Percentiles rank a stretch among this genome's conserved stretches.
Evolutionary conservation across 2,113 vertebrate genomes (phyloP).

Genomic region (Tychaedon coryphoeus): DNA sequence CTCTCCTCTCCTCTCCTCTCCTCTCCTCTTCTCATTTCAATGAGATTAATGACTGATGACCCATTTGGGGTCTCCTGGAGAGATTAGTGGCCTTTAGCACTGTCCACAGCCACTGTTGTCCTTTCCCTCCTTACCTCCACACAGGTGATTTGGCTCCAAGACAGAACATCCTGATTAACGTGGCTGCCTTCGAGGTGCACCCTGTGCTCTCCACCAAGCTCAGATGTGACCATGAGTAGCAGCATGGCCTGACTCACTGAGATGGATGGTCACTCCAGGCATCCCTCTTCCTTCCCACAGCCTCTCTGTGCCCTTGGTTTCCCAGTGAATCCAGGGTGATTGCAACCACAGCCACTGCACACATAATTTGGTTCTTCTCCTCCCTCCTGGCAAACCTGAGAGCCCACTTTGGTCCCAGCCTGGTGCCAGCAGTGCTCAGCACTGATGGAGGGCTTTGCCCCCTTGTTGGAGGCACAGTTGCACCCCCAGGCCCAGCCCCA

Average conservation of each 20-base stretch:
- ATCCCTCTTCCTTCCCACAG: background rate
- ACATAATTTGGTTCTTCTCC: rapidly evolving
- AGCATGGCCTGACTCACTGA: background rate
- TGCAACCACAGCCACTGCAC: background rate
- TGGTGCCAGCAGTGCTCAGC: background rate
- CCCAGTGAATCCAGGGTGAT: rapidly evolving
- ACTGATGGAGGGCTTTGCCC: background rate
- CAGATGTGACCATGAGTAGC: background rate
- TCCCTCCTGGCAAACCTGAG: background rate
- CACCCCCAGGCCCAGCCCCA: background rate
- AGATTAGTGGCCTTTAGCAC: background rate
- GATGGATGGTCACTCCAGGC: background rate
- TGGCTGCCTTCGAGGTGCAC: background rate
- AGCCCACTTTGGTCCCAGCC: background rate
- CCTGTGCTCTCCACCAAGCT: background rate
- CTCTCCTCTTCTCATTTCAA: background rate
- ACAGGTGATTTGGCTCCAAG: background rate
- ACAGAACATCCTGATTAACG: background rate
- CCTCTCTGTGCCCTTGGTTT: background rate
- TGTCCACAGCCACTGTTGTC: background rate
- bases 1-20: too few relatives aligned
- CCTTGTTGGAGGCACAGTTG: background rate
- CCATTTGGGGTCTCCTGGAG: background rate
- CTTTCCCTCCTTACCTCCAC: background rate
- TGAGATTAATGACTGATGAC: too few relatives aligned